Base-by-base conservation (phyloP, 2,888 invertebrate species). In the Drepana falcataria region DNA sequence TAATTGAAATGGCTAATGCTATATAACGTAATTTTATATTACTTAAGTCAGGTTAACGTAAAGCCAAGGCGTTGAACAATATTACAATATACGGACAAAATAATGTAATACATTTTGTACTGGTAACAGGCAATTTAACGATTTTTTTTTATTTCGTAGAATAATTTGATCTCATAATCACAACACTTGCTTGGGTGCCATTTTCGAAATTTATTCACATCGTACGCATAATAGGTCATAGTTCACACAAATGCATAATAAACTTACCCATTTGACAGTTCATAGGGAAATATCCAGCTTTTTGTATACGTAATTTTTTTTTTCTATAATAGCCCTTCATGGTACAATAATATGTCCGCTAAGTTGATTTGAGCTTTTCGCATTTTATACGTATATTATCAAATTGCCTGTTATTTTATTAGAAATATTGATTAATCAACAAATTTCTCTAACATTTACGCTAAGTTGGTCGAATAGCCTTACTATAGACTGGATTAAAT, bases 401-500 rank as follows among this genome's bases (percentile, higher is more conserved):
- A 75, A 79, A 88, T 91, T 90, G 91, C 91, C 91, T 90, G 91
- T 90, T 89, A 80, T 67, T 73, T 67, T 64, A 65, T 71, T 66
- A 72, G 66, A 63, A 61, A 58, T 71, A 71, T 69, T 64, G 67
- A 64, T 52, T 59, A 55, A 61, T 64, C 68, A 69, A 71, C 72
- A 68, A 79, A 79, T 77, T 83, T 85, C 87, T 89, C 85, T 90
- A 88, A 90, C 87, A 86, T 74, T 75, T 82, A 87, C 70, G 78
- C 80, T 90, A 90, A 89, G 89, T 90, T 86, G 86, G 85, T 87
- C 85, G 77, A 79, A 88, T 90, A 91, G 91, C 91, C 91, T 91
- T 90, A 87, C 83, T 87, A 91, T 91, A 90, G 91, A 91, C 91
- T 91, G 91, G 89, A 83, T 85, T 87, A 86, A 85, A 86, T 85